Percentiles rank a stretch among this genome's conserved stretches.
Conservation (phyloP, 2,797 vertebrate genomes). For the Carapus acus region DNA sequence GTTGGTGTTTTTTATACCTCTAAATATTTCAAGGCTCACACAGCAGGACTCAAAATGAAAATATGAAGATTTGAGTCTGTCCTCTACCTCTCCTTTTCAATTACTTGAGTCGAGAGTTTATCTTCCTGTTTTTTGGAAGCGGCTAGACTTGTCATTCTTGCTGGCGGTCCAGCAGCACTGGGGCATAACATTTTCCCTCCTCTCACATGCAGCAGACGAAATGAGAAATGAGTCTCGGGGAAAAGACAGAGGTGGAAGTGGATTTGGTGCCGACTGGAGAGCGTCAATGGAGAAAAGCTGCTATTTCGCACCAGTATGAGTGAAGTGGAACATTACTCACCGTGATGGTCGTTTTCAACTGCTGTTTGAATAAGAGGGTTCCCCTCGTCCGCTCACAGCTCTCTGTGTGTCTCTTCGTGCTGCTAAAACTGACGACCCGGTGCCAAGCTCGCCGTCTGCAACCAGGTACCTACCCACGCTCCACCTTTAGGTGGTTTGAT, state of each 20-base stretch:
- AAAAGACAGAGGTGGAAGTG: slow-evolving; percentile 5
- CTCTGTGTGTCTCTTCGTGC: slow-evolving; percentile 32
- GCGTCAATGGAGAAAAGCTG: slow-evolving; percentile 11
- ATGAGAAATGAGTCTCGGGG: background rate
- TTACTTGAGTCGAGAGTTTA: background rate
- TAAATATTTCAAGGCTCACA: too few relatives aligned
- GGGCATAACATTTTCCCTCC: slow-evolving; percentile 2
- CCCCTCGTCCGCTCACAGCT: slow-evolving; percentile 2
- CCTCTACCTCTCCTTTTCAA: too few relatives aligned
- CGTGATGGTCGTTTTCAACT: slow-evolving; percentile 21
- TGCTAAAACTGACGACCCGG: slow-evolving; percentile 43
- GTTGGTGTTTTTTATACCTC: too few relatives aligned
- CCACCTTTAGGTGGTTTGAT: slow-evolving; percentile 8
- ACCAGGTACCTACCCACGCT: slow-evolving; percentile 19
- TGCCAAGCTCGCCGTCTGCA: slow-evolving; percentile 27
- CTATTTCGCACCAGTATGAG: slow-evolving; percentile 54
- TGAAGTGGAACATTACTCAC: slow-evolving; percentile 32
- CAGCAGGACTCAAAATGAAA: too few relatives aligned
- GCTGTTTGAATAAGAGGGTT: slow-evolving; percentile 43
- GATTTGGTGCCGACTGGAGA: slow-evolving; percentile 13
- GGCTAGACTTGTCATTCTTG: background rate
- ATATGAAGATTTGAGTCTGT: too few relatives aligned
- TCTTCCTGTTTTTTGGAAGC: background rate
- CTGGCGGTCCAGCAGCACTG: background rate
- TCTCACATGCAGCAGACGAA: background rate